Base-by-base conservation (phyloP, 1,140 invertebrate genomes). In the Aricia agestis region DNA sequence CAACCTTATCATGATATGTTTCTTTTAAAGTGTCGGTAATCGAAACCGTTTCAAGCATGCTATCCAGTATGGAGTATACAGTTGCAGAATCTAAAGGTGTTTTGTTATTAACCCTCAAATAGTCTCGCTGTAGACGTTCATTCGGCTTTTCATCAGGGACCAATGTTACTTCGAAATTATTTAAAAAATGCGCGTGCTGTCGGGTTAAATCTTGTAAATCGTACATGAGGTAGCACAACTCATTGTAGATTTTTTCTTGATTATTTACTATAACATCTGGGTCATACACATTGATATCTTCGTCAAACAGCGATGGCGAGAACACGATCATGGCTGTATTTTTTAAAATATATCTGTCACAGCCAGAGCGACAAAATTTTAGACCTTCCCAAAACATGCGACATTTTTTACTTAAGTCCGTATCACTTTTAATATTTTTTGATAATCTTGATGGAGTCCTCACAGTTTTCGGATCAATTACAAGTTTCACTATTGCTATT, bases 201-300 rank as follows among this genome's bases (percentile, higher is more conserved):
- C 87, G 76, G 18, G 81, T 86, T 68, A 92, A 84, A 77, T 94
- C 93, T 77, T 93, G 90, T 32, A 93, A 78, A 76, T 93, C 92
- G 63, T 93, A 93, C 72, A 93, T 82, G 17, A 93, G 81, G 68
- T 77, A 91, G 69, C 92, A 92, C 57, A 93, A 67, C 73, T 90
- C 86, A 67, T 93, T 90, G 76, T 93, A 93, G 67, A 93, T 85
- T 68, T 81, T 85, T 71, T 88, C 11, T 52, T 52, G 45, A 52
- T 13, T 52, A 15, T 52, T 52, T 52, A 52, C 11, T 52, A 52
- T 52, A 52, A 52, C 45, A 52, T 52, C 85, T 36, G 85, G 69
- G 69, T 19, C 69, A n/a, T 86, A 83, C 7, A 85, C 85, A 7
- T 90, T 76, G 4, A 70, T 72, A 6, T 84, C 77, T 6, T 67